Base-by-base conservation (phyloP, 2,888 invertebrate genomes). In the Deilephila porcellus region DNA sequence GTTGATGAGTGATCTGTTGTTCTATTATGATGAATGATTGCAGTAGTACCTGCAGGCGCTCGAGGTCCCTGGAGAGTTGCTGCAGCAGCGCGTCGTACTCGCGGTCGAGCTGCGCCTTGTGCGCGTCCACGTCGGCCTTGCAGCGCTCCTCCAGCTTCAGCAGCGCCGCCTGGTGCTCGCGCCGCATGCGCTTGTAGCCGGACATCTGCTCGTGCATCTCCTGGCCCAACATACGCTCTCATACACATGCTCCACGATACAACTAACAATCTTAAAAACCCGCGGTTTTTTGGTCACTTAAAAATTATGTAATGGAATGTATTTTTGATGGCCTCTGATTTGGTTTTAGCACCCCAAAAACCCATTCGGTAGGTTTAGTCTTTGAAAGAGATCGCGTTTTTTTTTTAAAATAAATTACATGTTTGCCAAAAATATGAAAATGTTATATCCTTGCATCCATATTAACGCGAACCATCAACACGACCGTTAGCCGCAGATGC, bases 151-250 rank as follows among this genome's bases (percentile, higher is more conserved):
- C 99, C 82, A 99, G 95, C 95, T 99, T 97, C 71, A 97, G 95
- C 85, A 99, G 95, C 80, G 99, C 99, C 81, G 98, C 98, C 92
- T 99, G 99, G 93, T 99, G 99, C 90, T 99, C 98, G 79, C 99
- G 96, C 77, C 99, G 96, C 98, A 99, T 98, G 79, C 99, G 96
- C 93, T 99, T 99, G 95, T 99, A 99, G 32, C 99, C 99, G 73
- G 98, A 98, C 98, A 99, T 99, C 95, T 99, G 99, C 92, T 99
- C 99, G 93, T 99, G 98, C 98, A 99, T 98, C 93, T 99, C 99
- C 95, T 99, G 98, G 32, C 56, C 70, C 25, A 5, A 52, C 32
- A 72, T 45, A 45, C 45, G 45, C 45, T 45, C 45, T 45, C 29
- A 32, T 14, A 53, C 32, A 45, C 45, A 45, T 45, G 45, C 45